phyloP scores from a whole-genome alignment of 2,888 invertebrate species.

The Augiades crinisus region DNA sequence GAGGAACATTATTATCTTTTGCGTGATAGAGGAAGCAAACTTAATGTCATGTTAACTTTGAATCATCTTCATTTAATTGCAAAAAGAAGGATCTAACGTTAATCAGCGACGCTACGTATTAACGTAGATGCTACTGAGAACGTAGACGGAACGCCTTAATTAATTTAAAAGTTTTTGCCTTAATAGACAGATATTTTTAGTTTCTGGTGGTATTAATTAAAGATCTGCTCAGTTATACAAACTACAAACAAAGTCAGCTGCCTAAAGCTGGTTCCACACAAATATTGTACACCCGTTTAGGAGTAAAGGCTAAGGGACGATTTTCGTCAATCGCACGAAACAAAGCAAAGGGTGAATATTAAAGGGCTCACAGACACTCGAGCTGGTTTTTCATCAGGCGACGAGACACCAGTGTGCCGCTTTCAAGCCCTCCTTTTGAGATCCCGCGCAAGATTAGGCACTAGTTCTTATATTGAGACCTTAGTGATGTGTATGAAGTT shows the following conservation, averaged over 20 bases:
- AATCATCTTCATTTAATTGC: too few relatives aligned
- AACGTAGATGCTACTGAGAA: too few relatives aligned
- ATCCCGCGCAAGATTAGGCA: slow-evolving; percentile 78
- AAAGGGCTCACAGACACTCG: slow-evolving; percentile 67
- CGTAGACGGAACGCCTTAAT: too few relatives aligned
- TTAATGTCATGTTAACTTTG: too few relatives aligned
- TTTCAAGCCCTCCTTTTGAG: slow-evolving; percentile 75
- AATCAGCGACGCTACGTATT: too few relatives aligned
- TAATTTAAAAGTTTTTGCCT: too few relatives aligned
- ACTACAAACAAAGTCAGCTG: not conserved
- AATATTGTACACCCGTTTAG: not conserved
- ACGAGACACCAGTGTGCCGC: slow-evolving; percentile 62
- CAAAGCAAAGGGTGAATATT: slow-evolving; percentile 76
- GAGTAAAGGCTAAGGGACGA: slow-evolving; percentile 42
- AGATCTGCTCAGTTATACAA: too few relatives aligned
- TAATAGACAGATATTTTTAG: too few relatives aligned
- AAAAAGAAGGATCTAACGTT: too few relatives aligned
- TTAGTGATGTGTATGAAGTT: slow-evolving; percentile 42
- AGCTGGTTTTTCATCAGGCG: slow-evolving; percentile 74
- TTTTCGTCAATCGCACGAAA: slow-evolving; percentile 75
- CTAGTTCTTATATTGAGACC: slow-evolving; percentile 63
- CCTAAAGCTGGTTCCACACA: not conserved
- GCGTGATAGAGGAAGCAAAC: too few relatives aligned
- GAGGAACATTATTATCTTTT: too few relatives aligned
- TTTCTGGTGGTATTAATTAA: too few relatives aligned